These are phyloP conservation scores for Hybos culiciformis DNA, from an alignment of 2,888 invertebrate species.

Conservation along the genomic window DNA sequence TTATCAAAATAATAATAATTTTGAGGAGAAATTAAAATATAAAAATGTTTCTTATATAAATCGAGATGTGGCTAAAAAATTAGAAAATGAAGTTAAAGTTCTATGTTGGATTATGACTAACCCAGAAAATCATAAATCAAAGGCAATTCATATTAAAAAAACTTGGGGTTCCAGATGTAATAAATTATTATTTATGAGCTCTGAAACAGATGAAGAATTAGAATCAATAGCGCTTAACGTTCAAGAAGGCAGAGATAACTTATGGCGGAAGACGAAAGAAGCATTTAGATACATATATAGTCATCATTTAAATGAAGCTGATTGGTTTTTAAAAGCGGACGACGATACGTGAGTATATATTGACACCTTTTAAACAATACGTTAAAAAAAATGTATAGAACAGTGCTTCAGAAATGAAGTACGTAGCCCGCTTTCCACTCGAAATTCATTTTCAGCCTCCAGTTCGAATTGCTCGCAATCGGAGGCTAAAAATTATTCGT, in stretches of 20 bases:
- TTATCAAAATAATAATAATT: no score
- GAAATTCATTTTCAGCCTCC: no score
- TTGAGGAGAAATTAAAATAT: no score
- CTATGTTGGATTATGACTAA: constrained; percentile 91
- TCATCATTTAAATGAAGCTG: constrained; percentile 66
- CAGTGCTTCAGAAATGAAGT: no score
- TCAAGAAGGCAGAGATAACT: constrained; percentile 64
- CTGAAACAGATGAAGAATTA: constrained; percentile 50
- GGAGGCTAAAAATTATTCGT: no score
- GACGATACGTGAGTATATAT: constrained; percentile 99
- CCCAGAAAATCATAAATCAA: constrained; percentile 67
- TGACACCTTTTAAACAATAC: no score
- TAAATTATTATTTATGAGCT: constrained; percentile 68
- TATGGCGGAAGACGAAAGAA: constrained; percentile 93
- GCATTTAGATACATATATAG: constrained; percentile 79
- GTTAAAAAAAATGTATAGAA: no score
- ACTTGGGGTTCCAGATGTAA: constrained; percentile 87
- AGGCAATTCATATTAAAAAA: constrained; percentile 75
- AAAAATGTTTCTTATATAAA: no score
- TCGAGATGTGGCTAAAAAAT: constrained; percentile 54
- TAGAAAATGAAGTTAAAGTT: constrained; percentile 60
- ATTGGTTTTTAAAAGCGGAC: constrained; percentile 98
- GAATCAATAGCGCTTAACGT: constrained; percentile 68
- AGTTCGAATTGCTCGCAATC: no score
- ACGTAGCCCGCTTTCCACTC: no score